Evolutionary conservation across 2,113 vertebrate genomes (phyloP).

Genomic region (Butorides virescens): DNA sequence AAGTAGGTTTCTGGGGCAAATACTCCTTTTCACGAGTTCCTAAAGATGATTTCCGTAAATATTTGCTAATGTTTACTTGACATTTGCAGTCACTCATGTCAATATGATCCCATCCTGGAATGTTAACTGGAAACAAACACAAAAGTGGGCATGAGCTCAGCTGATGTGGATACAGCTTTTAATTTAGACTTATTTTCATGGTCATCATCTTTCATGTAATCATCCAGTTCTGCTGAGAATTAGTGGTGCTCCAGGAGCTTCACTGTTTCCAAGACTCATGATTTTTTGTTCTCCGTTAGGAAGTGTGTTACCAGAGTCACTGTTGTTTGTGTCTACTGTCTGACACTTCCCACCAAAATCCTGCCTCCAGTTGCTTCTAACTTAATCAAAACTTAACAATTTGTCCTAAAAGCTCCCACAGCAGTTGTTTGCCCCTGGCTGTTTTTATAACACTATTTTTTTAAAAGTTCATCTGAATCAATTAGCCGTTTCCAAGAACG

Average conservation of each 20-base stretch:
- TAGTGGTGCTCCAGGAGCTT: not conserved
- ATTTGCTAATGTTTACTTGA: not conserved
- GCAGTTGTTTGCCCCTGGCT: not conserved
- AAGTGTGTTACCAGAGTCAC: not conserved
- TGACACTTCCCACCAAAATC: not conserved
- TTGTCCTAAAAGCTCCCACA: not conserved
- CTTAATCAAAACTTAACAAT: not conserved
- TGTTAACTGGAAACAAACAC: constrained; percentile 16
- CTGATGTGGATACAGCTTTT: not conserved
- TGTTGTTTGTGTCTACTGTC: constrained; percentile 14
- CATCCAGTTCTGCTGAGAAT: not conserved
- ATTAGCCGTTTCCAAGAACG: not conserved
- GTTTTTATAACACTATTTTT: not conserved
- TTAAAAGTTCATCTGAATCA: not conserved
- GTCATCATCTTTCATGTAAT: not conserved
- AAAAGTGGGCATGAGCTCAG: not conserved
- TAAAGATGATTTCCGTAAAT: not conserved
- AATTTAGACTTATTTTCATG: constrained; percentile 32
- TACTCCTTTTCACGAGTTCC: not conserved
- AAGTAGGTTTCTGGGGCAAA: not conserved
- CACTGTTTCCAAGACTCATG: not conserved
- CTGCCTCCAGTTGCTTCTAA: not conserved
- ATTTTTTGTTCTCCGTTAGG: not conserved
- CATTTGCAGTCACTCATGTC: not conserved
- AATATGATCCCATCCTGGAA: not conserved